A percentile compares a stretch with the other conserved stretches of the same genome.
phyloP scores from a whole-genome alignment of 2,888 invertebrate genomes.

The Caenorhabditis virilis region DNA sequence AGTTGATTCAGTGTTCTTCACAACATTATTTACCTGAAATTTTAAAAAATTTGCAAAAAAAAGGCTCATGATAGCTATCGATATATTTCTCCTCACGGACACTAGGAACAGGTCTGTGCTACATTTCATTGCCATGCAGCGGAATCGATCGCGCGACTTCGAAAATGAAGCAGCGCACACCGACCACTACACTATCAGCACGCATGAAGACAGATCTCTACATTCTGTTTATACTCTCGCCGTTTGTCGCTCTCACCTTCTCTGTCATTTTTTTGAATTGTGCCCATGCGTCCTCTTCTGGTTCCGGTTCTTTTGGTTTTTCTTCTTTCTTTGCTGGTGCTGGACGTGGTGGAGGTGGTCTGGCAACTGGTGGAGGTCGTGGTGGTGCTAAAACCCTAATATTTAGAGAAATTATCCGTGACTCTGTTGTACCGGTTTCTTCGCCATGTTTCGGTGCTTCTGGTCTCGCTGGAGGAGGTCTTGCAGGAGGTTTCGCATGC shows the following conservation, averaged over 20 bases:
- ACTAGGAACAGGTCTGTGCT: slow-evolving; percentile 44
- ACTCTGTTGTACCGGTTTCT: neutral
- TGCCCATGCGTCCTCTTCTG: slow-evolving; percentile 67
- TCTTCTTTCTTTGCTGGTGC: slow-evolving; percentile 24
- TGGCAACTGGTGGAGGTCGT: slow-evolving; percentile 40
- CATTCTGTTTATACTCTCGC: neutral
- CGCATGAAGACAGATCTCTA: too few species aligned
- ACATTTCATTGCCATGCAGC: slow-evolving; percentile 31
- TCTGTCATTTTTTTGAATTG: slow-evolving; percentile 66
- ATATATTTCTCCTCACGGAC: slow-evolving; percentile 32
- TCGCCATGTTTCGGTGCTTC: slow-evolving; percentile 33
- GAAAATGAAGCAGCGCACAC: neutral
- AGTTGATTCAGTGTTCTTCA: slow-evolving; percentile 57
- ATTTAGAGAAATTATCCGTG: too few species aligned
- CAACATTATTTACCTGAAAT: slow-evolving; percentile 44
- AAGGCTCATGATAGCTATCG: slow-evolving; percentile 41
- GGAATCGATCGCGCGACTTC: slow-evolving; percentile 9
- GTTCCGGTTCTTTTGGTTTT: slow-evolving; percentile 40
- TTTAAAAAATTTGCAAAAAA: slow-evolving; percentile 11
- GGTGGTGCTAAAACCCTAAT: too few species aligned
- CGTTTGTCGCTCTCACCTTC: slow-evolving; percentile 37
- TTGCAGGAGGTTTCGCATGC: slow-evolving; percentile 16
- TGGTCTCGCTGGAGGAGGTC: slow-evolving; percentile 44
- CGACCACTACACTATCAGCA: slow-evolving; percentile 24
- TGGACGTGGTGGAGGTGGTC: slow-evolving; percentile 51